Evolutionary conservation across 2,888 invertebrate genomes (phyloP), one percentile per base, ranked within the genome.

Genomic region (Asteroscopus sphinx): DNA sequence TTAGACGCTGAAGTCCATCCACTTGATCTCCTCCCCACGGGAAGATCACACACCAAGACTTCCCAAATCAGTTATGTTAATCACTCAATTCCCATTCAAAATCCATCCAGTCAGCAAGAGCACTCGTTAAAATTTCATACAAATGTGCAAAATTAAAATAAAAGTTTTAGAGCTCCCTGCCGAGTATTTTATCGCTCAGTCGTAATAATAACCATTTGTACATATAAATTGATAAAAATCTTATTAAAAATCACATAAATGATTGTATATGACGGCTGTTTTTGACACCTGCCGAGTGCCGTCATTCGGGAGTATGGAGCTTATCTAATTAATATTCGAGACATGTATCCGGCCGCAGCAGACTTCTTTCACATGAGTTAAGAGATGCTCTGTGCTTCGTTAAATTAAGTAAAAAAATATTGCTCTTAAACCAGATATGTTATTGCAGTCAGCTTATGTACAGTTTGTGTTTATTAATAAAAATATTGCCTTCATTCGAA

Each of bases 151-250:
- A 59, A 58, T 60, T 49, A 68, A 67, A 63, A 68, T 62, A 60
- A 57, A 56, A 67, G 52, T 55, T n/a, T n/a, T n/a, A n/a, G n/a
- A n/a, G n/a, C n/a, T n/a, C 68, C 76, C 76, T 60, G 76, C 51
- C 17, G 76, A 44, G 73, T 52, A 28, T n/a, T 61, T 72, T 63
- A 73, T 53, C 32, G 52, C 13, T 49, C 15, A 13, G 26, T 49
- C 52, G 52, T 60, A 35, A 68, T 56, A 63, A 73, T 76, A 59
- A 51, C 26, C 40, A 68, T 59, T 55, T 60, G 47, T 57, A 41
- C 37, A 33, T 46, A 60, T 55, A 52, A 48, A 48, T 72, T 62
- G 62, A 67, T 59, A 59, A 59, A 26, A 52, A 52, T 68, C 40
- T 48, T 42, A 35, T 51, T 47, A 40, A 56, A 39, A 37, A 4